Percentiles rank a stretch among this genome's conserved stretches.
These are phyloP conservation scores for Corythoichthys intestinalis DNA, from an alignment of 2,113 vertebrate species.

Conservation along the genomic window DNA sequence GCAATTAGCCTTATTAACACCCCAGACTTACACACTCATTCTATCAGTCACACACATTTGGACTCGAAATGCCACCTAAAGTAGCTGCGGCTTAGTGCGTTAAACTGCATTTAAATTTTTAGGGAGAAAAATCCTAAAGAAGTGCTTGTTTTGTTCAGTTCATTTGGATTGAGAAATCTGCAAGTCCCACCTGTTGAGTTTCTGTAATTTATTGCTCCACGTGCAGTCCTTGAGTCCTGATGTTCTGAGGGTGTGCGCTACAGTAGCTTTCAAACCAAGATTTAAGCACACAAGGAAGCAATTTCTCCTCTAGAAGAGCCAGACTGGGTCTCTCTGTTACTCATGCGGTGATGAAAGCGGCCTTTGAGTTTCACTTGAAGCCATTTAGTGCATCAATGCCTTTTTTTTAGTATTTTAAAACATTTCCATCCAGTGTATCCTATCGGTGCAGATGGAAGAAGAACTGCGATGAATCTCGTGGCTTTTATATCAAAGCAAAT, in stretches of 20 bases:
- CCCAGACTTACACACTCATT: slow-evolving; percentile 3
- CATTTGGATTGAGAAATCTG: slow-evolving; percentile 41
- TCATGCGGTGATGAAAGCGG: slow-evolving; percentile 43
- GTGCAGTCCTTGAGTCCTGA: slow-evolving; percentile 10
- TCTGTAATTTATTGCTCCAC: slow-evolving; percentile 31
- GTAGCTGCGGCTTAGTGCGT: slow-evolving; percentile 42
- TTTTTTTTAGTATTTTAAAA: slow-evolving; percentile 32
- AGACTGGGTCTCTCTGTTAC: slow-evolving; percentile 33
- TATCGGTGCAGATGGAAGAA: slow-evolving; percentile 32
- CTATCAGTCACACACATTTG: not conserved
- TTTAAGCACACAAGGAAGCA: slow-evolving; percentile 45
- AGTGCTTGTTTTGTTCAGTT: slow-evolving; percentile 16
- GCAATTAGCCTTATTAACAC: slow-evolving; percentile 55
- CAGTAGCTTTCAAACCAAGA: slow-evolving; percentile 29
- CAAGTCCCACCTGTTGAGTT: slow-evolving; percentile 30
- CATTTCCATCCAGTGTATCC: slow-evolving; percentile 19
- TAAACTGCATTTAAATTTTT: slow-evolving; percentile 52
- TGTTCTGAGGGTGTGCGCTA: slow-evolving; percentile 16
- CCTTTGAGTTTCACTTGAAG: slow-evolving; percentile 50
- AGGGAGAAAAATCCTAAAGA: slow-evolving; percentile 22
- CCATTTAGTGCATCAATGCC: slow-evolving; percentile 51
- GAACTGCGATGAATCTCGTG: slow-evolving; percentile 13
- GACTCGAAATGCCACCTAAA: slow-evolving; percentile 21
- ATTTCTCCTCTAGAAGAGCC: slow-evolving; percentile 56
- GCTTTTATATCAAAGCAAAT: not conserved